Evolutionary conservation across 2,888 invertebrate species (phyloP), one percentile per base, ranked within the genome.

Genomic region (Peribatodes rhomboidaria): DNA sequence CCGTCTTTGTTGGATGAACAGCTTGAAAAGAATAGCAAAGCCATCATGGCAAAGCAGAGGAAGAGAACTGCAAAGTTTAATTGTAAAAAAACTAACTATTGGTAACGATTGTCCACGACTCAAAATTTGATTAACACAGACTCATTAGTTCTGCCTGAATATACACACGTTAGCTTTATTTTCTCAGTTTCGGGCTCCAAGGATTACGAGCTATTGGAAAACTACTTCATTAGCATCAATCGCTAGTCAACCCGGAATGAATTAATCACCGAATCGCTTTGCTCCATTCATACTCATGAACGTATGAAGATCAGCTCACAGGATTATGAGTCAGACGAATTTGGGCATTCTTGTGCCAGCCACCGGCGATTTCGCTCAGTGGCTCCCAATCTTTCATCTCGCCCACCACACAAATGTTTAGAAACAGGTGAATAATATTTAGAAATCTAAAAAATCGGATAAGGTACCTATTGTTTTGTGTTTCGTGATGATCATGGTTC

Each of bases 221-320:
- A 22, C 22, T 53, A 20, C 27, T 52, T 20, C 2, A 41, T 53
- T 39, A 39, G 6, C 22, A 10, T 22, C 27, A 27, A 2, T 53
- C 27, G 13, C 14, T 18, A 49, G 22, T 18, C 46, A 22, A 14
- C 3, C 20, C 44, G n/a, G 16, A 49, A 27, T 37, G 18, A 42
- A 18, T 44, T 50, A 61, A 60, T 61, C 31, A 54, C 27, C 60
- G 35, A 65, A 62, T 70, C 55, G 55, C n/a, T 63, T 53, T 11
- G 35, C 50, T 49, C 27, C 50, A 16, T 68, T 73, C 70, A n/a
- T 35, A 22, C 68, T 64, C 66, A 67, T 67, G 62, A 69, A 67
- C 69, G 70, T 71, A 73, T 72, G 67, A 71, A 74, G 62, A 70
- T 52, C 56, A 61, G 3, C 11, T 42, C 9, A 14, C 35, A 20